A percentile compares a stretch with the other conserved stretches of the same genome.
phyloP scores from a whole-genome alignment of 2,797 vertebrate genomes.

The Diglossa cyanea region DNA sequence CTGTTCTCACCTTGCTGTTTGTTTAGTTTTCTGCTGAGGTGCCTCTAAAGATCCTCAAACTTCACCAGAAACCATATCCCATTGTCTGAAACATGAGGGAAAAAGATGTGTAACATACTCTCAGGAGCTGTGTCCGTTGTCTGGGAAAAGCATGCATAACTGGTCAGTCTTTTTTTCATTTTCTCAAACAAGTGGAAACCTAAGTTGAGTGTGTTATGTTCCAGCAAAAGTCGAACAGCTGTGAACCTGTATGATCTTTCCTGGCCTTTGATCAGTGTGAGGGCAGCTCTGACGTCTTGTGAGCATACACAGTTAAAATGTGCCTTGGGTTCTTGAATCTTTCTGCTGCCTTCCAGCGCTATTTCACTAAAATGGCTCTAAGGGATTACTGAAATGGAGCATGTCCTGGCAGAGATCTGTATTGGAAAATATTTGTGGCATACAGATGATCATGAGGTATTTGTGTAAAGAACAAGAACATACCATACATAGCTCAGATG shows the following conservation, averaged over 20 bases:
- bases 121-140: not conserved
- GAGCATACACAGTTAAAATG: not conserved
- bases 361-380: not conserved
- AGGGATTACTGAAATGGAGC: not conserved
- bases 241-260: accelerated
- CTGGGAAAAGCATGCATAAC: not conserved
- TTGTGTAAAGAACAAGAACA: not conserved
- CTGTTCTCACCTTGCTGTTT: not conserved
- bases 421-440: conserved; percentile 35
- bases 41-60: not conserved
- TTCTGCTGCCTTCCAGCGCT: not conserved
- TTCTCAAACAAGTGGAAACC: not conserved
- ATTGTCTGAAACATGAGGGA: not conserved
- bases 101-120: accelerated
- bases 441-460: not conserved
- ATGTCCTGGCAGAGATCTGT: not conserved
- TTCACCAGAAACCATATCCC: not conserved
- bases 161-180: not conserved
- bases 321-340: not conserved
- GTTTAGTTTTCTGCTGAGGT: not conserved
- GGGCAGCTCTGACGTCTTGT: not conserved
- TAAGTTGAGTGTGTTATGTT: not conserved
- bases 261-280: not conserved
- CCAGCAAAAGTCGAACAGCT: not conserved
- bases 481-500: not conserved